phyloP scores from a whole-genome alignment of 1,140 invertebrate genomes.

The Cotesia chilonis region DNA sequence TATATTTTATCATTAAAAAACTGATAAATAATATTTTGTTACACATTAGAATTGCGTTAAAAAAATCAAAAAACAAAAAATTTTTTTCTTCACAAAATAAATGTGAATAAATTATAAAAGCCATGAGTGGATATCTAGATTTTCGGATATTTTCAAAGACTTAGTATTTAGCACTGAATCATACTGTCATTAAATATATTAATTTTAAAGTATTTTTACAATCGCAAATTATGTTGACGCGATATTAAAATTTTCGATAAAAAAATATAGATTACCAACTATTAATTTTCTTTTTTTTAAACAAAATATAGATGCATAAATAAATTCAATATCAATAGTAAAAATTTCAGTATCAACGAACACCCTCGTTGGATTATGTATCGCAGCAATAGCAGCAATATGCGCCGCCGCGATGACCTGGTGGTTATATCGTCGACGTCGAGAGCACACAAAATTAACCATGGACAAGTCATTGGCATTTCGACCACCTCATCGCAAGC shows the following conservation, averaged over 20 bases:
- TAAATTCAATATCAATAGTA: not conserved
- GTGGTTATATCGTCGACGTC: conserved; percentile 68
- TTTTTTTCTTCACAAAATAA: no score
- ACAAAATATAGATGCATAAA: not conserved
- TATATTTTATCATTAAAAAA: not conserved
- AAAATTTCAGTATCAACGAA: conserved; percentile 70
- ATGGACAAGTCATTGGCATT: conserved; percentile 70
- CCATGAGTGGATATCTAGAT: no score
- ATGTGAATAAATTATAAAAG: no score
- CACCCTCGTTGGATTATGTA: conserved; percentile 71
- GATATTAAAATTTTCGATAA: not conserved
- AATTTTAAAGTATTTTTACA: no score
- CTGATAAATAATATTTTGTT: not conserved
- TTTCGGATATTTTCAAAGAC: no score
- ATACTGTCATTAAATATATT: no score
- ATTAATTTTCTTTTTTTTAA: not conserved
- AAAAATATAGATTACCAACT: not conserved
- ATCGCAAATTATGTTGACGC: no score
- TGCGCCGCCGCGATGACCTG: conserved; percentile 70
- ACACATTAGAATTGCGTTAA: not conserved
- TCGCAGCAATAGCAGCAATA: conserved; percentile 69
- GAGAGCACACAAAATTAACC: conserved; percentile 62
- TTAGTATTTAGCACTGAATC: no score
- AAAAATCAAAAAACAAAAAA: not conserved
- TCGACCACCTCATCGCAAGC: conserved; percentile 69